phyloP scores from a whole-genome alignment of 2,888 invertebrate species.

The Gryllus longicercus region DNA sequence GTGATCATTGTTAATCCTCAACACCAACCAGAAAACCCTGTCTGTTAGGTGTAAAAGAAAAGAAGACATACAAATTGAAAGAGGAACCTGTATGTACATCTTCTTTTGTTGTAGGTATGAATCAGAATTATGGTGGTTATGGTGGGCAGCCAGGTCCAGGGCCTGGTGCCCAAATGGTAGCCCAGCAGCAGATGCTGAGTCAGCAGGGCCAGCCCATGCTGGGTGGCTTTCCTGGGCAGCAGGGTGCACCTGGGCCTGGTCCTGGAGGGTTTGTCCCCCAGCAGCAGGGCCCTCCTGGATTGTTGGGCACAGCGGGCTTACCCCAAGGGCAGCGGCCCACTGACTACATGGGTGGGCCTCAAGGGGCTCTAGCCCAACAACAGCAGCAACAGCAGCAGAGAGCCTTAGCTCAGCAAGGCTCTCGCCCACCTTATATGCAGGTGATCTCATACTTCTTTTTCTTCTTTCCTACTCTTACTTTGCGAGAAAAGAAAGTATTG shows the following conservation, averaged over 20 bases:
- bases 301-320: slow-evolving; percentile 22
- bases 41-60: too few species aligned
- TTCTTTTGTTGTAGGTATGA: slow-evolving; percentile 49
- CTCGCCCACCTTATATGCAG: slow-evolving; percentile 67
- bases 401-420: slow-evolving; percentile 57
- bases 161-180: slow-evolving; percentile 40
- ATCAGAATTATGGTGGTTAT: slow-evolving; percentile 63
- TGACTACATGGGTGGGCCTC: slow-evolving; percentile 33
- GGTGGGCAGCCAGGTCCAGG: slow-evolving; percentile 46
- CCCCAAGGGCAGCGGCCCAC: slow-evolving; percentile 26
- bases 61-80: too few species aligned
- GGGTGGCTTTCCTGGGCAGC: slow-evolving; percentile 35
- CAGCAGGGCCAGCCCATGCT: slow-evolving; percentile 46
- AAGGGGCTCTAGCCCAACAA: slow-evolving; percentile 37
- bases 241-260: slow-evolving; percentile 17
- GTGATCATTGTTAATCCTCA: too few species aligned
- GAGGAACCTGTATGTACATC: not conserved
- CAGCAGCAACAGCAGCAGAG: slow-evolving; percentile 57
- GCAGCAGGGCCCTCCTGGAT: slow-evolving; percentile 31
- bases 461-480: too few species aligned
- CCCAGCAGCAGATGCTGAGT: slow-evolving; percentile 44
- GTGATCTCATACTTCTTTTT: slow-evolving; percentile 42
- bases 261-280: slow-evolving; percentile 36
- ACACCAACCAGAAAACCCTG: too few species aligned
- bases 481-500: too few species aligned